Percentiles rank a stretch among this genome's conserved stretches.
phyloP scores from a whole-genome alignment of 2,113 vertebrate species.

The Cyanoderma ruficeps region DNA sequence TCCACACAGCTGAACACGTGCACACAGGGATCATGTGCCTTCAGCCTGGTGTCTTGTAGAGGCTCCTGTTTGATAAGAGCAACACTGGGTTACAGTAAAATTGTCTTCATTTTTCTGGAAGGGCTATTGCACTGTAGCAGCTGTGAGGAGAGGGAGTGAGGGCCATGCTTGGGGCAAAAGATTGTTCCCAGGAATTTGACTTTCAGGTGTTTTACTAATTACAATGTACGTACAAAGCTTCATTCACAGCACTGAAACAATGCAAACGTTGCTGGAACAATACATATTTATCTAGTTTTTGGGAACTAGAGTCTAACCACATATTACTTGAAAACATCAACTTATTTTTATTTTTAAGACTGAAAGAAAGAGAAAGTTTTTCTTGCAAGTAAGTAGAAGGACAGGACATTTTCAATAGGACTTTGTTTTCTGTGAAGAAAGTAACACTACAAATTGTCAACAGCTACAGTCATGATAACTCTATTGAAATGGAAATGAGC shows the following conservation, averaged over 20 bases:
- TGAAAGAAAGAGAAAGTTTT: not conserved
- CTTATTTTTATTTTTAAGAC: not conserved
- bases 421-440: not conserved
- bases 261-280: not conserved
- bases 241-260: not conserved
- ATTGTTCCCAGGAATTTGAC: not conserved
- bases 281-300: not conserved
- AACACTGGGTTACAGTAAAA: not conserved
- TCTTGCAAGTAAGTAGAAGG: not conserved
- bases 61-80: not conserved
- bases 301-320: not conserved
- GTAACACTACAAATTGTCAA: not conserved
- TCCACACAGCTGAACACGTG: accelerated
- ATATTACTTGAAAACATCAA: not conserved
- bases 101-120: not conserved
- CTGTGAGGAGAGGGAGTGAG: not conserved
- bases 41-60: not conserved
- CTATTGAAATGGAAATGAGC: slow-evolving; percentile 1
- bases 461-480: not conserved
- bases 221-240: not conserved
- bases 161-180: not conserved
- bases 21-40: not conserved
- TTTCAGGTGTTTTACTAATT: not conserved
- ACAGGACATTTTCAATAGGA: not conserved
- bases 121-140: not conserved